Evolutionary conservation across 2,113 vertebrate species (phyloP).

Genomic region (Chaetodon auriga): DNA sequence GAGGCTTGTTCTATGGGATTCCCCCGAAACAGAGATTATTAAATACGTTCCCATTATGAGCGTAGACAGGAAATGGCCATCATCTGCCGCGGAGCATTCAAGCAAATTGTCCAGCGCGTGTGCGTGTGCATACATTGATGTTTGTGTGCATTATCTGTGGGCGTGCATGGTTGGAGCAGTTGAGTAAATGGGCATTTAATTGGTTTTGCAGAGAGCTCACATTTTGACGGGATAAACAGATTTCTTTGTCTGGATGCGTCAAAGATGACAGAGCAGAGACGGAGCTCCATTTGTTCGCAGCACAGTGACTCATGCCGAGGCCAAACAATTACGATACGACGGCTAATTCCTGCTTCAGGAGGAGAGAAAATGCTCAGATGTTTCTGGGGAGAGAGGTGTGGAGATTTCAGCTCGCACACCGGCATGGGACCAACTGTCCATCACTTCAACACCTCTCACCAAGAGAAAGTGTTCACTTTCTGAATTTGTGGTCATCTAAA

Average conservation of each 20-base stretch:
- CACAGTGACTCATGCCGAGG: constrained; percentile 35
- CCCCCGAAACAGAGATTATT: constrained; percentile 38
- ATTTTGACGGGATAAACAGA: constrained; percentile 65
- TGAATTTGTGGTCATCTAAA: neutral
- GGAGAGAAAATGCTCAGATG: neutral
- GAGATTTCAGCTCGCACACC: neutral
- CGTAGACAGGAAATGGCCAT: constrained; percentile 48
- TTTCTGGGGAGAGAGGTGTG: neutral
- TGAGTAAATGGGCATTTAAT: constrained; percentile 68
- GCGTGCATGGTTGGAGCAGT: constrained; percentile 51
- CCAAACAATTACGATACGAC: constrained; percentile 45
- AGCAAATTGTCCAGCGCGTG: constrained; percentile 44
- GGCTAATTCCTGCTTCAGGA: constrained; percentile 33
- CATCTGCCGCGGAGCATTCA: constrained; percentile 38
- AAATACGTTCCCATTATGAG: constrained; percentile 28
- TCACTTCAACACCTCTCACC: no score
- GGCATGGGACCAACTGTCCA: neutral
- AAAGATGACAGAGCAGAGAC: constrained; percentile 44
- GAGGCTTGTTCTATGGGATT: constrained; percentile 28
- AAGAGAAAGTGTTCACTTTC: neutral
- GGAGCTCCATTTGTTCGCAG: constrained; percentile 25
- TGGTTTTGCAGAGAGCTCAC: constrained; percentile 61
- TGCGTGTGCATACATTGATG: constrained; percentile 10
- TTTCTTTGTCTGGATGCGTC: constrained; percentile 64
- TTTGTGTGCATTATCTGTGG: constrained; percentile 26